Evolutionary conservation across 2,113 vertebrate species (phyloP).

Genomic region (Elachura formosa): DNA sequence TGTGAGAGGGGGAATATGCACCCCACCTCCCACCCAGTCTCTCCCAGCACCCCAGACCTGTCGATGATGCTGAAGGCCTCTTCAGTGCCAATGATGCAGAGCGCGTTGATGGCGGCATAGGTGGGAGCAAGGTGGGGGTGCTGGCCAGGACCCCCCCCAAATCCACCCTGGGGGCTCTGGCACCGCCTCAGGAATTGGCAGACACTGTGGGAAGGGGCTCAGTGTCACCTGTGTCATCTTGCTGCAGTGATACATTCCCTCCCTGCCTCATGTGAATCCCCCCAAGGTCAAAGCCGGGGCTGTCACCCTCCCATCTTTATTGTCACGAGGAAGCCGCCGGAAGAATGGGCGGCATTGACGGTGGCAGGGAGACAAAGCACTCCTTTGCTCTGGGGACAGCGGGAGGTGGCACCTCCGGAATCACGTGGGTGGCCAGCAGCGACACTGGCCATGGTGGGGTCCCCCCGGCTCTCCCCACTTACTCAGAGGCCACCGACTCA

Average conservation of each 20-base stretch:
- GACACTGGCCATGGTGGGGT: background rate
- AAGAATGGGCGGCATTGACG: constrained; percentile 71
- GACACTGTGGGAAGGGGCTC: constrained; percentile 66
- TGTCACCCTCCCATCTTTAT: constrained; percentile 1
- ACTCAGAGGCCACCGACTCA: constrained; percentile 84
- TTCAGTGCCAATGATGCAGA: constrained; percentile 93
- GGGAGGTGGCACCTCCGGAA: background rate
- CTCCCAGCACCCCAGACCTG: constrained; percentile 66
- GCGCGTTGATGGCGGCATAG: constrained; percentile 89
- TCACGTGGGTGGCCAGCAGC: background rate
- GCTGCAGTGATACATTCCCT: background rate
- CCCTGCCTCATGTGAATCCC: background rate
- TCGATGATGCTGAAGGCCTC: constrained; percentile 88
- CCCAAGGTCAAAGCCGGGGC: background rate
- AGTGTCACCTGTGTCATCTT: background rate
- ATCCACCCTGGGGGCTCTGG: constrained; percentile 87
- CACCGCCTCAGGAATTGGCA: constrained; percentile 90
- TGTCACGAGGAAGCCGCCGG: constrained; percentile 53
- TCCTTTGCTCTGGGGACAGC: constrained; percentile 52
- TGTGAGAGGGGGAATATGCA: background rate
- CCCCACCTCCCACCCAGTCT: background rate
- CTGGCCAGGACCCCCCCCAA: constrained; percentile 89
- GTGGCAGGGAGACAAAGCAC: constrained; percentile 62
- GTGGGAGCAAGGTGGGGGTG: constrained; percentile 94
- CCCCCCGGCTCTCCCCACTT: constrained; percentile 42